Base-by-base conservation (phyloP, 2,113 vertebrate species). In the Triplophysa tibetana region DNA sequence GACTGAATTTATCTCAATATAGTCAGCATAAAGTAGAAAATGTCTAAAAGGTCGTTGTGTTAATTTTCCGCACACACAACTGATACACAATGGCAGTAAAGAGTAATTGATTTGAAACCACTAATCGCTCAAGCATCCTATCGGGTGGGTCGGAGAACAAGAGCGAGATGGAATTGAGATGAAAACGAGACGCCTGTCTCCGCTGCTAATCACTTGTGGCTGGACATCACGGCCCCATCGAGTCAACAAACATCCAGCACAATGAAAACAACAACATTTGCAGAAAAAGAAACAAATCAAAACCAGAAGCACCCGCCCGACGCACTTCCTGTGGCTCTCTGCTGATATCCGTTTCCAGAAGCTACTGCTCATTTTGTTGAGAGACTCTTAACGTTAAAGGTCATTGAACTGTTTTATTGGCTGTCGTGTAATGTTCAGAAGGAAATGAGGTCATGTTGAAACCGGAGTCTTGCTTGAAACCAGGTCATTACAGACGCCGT, bases 171-270 rank as follows among this genome's bases (percentile, higher is more conserved):
- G 68, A 54, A 29, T 8, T 1, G 69, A 70, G 50, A 54, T 56
- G 50, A 41, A 56, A 74, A 63, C 64, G 78, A 66, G 75, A 76
- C n/a, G 62, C 75, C 70, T 43, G 83, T 81, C 85, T 81, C 81
- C 79, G 73, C 50, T 70, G 52, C 73, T 83, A 86, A 85, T 86
- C 79, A 82, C 83, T 83, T 80, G 81, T 70, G 81, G 81, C 79
- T 77, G 78, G 78, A 83, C 79, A 73, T 54, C 19, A 19, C 64
- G 79, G 72, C 70, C 82, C 84, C 76, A 63, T 16, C 48, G 7
- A 45, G 65, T 41, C 61, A 52, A 26, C 83, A 86, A 85, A 78
- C 70, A 83, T 70, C 48, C 66, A 79, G 79, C 29, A 64, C 66
- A 52, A 5, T 52, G 16, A 52, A 62, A 66, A 78, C 64, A 80